Base-by-base conservation (phyloP, 2,888 invertebrate species). In the Ypsolopha scabrella region DNA sequence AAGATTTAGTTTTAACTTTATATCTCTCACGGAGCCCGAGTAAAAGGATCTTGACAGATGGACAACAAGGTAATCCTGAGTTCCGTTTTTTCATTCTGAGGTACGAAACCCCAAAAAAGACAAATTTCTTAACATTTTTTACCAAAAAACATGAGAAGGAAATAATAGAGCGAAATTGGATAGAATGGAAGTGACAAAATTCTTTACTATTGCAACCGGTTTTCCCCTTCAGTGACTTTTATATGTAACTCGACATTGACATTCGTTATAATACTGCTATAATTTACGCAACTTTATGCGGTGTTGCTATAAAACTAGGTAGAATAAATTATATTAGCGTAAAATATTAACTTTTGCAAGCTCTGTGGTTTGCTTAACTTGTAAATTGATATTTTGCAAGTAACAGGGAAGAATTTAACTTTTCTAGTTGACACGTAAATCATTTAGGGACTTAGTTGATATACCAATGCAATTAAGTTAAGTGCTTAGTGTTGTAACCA, bases 171-270 rank as follows among this genome's bases (percentile, higher is more conserved):
- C 4, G 2, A 24, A 3, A 24, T 2, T 24, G 4, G 2, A 24
- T 24, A 3, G 2, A 24, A 24, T 24, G 24, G 24, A 24, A 24
- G 24, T 24, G 45, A 54, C 34, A 50, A 49, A 55, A 51, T 46
- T 45, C 55, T 55, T 50, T 55, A 52, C 57, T 60, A 50, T 54
- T 56, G 54, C 54, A 47, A 53, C 55, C 56, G 56, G 53, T 57
- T 67, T 67, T 61, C 65, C 65, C 56, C 58, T 66, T 58, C 55
- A 69, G 43, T 63, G 63, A 53, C 62, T 70, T 64, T 56, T 54
- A 53, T 59, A 43, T 44, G 63, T 59, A 64, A 67, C 55, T 24
- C 60, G 78, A 75, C 79, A 79, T 81, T 83, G 82, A 77, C 79
- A 80, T 81, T 81, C 75, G 64, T 62, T 61, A 36, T 38, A 34